Evolutionary conservation across 2,113 vertebrate genomes (phyloP).

Genomic region (Daubentonia madagascariensis): DNA sequence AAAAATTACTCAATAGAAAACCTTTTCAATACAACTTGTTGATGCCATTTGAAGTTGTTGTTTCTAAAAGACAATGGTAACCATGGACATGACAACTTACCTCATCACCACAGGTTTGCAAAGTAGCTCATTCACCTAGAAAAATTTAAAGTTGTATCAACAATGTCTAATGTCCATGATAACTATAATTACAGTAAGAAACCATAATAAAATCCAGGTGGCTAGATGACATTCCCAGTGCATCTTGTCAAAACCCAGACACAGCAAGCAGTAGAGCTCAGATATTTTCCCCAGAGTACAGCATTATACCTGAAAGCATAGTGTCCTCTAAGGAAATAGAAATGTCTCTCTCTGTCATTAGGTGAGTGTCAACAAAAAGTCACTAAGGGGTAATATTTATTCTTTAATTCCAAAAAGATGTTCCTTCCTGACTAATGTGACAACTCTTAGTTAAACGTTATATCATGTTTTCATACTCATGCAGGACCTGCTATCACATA

Average conservation of each 20-base stretch:
- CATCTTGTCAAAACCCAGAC: neutral
- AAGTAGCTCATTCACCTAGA: constrained; percentile 33
- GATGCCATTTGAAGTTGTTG: neutral
- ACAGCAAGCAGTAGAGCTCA: accelerated
- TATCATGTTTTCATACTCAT: neutral
- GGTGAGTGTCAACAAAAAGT: neutral
- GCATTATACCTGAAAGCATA: neutral
- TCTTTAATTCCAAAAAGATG: constrained; percentile 5
- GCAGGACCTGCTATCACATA: neutral
- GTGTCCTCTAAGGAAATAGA: neutral
- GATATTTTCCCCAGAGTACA: neutral
- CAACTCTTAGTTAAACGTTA: neutral
- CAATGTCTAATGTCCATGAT: neutral
- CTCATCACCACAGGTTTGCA: neutral
- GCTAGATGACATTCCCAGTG: neutral
- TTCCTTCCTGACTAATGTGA: neutral
- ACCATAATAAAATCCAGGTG: neutral
- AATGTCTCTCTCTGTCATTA: neutral
- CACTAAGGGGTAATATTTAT: neutral
- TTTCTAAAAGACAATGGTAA: neutral
- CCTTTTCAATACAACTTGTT: neutral
- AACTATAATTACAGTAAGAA: neutral
- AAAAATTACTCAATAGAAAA: neutral
- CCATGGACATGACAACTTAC: constrained; percentile 41
- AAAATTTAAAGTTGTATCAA: neutral